phyloP scores from a whole-genome alignment of 2,888 invertebrate species.

The Apoda limacodes region DNA sequence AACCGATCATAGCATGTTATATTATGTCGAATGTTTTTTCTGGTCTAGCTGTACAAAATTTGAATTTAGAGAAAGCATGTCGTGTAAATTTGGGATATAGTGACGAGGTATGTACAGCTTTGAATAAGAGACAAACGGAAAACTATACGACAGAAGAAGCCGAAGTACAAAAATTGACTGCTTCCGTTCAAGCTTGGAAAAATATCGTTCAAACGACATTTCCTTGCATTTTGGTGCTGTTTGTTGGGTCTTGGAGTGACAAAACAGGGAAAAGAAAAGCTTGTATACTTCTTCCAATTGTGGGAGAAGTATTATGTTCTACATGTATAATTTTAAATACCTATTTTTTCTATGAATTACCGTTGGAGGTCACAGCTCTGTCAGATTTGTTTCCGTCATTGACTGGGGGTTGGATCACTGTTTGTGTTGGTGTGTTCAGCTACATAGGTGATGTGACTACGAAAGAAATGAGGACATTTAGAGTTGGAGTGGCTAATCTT shows the following conservation, averaged over 20 bases:
- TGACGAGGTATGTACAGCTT: constrained; percentile 78
- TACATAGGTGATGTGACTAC: constrained; percentile 73
- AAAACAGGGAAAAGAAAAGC: constrained; percentile 69
- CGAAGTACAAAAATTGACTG: constrained; percentile 72
- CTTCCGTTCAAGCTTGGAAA: constrained; percentile 69
- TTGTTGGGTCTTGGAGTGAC: constrained; percentile 75
- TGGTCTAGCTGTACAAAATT: constrained; percentile 83
- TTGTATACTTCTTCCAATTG: constrained; percentile 68
- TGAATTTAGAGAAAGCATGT: constrained; percentile 88
- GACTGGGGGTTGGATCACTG: constrained; percentile 70
- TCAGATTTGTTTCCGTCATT: constrained; percentile 68
- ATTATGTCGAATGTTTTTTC: constrained; percentile 78
- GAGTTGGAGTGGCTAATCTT: constrained; percentile 73
- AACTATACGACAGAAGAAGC: constrained; percentile 76
- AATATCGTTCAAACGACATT: constrained; percentile 68
- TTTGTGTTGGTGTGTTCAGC: constrained; percentile 72
- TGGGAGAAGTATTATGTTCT: constrained; percentile 65
- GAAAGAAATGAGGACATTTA: constrained; percentile 69
- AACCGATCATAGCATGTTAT: constrained; percentile 69
- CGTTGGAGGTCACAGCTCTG: constrained; percentile 66
- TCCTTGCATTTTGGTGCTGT: constrained; percentile 66
- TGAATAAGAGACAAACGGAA: constrained; percentile 78
- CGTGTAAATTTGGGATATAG: constrained; percentile 82
- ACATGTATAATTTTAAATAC: constrained; percentile 66
- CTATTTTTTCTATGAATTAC: constrained; percentile 69